These are phyloP conservation scores for Melikaiella ostensackeni DNA, from an alignment of 2,888 invertebrate genomes.

Conservation along the genomic window DNA sequence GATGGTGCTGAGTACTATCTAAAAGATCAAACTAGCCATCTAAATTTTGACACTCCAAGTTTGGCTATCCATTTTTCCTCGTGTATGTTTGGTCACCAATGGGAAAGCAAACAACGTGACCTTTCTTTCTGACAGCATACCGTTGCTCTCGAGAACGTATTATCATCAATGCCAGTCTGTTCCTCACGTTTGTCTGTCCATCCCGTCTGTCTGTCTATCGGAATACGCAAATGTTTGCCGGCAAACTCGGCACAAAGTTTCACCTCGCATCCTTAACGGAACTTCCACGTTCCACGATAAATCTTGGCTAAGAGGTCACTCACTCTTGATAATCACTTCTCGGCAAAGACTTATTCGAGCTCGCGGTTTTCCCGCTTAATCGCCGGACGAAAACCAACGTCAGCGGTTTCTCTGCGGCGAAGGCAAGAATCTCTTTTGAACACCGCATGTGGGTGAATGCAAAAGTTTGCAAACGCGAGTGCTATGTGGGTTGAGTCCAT, in stretches of 20 bases:
- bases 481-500: not conserved
- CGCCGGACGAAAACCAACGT: slow-evolving; percentile 5
- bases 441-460: slow-evolving; percentile 11
- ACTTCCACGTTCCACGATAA: slow-evolving; percentile 33
- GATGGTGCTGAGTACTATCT: too few relatives aligned
- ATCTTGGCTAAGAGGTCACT: slow-evolving; percentile 34
- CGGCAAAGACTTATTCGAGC: slow-evolving; percentile 20
- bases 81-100: slow-evolving; percentile 25
- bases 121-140: slow-evolving; percentile 4
- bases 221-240: slow-evolving; percentile 27
- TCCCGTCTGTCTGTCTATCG: slow-evolving; percentile 13
- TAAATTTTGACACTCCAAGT: too few relatives aligned
- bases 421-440: slow-evolving; percentile 12
- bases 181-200: slow-evolving; percentile 13
- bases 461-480: not conserved
- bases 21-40: too few relatives aligned
- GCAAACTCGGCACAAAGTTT: slow-evolving; percentile 1
- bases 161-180: slow-evolving; percentile 36
- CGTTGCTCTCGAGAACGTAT: slow-evolving; percentile 35
- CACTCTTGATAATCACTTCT: slow-evolving; percentile 12
- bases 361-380: slow-evolving; percentile 21
- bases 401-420: slow-evolving; percentile 15
- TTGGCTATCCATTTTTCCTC: too few relatives aligned
- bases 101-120: slow-evolving; percentile 28
- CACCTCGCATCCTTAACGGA: slow-evolving; percentile 27